These are phyloP conservation scores for Spodoptera littoralis DNA, from an alignment of 2,888 invertebrate genomes.

Conservation along the genomic window DNA sequence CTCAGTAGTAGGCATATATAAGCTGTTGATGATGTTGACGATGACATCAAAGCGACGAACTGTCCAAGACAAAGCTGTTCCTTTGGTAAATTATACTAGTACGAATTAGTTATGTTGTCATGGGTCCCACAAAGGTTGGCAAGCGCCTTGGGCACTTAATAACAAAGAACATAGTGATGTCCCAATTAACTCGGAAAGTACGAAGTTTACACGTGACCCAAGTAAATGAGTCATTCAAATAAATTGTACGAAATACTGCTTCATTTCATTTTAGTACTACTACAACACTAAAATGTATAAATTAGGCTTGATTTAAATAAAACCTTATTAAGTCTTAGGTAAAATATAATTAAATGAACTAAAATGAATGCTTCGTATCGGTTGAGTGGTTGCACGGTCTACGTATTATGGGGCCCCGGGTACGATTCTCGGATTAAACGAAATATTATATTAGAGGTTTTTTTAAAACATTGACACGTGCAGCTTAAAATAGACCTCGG, in stretches of 20 bases:
- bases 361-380: too few relatives aligned
- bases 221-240: conserved; percentile 54
- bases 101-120: conserved; percentile 42
- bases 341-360: too few relatives aligned
- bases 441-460: too few relatives aligned
- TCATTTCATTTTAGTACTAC: conserved; percentile 26
- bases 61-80: conserved; percentile 18
- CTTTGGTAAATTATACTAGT: conserved; percentile 38
- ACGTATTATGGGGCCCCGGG: too few relatives aligned
- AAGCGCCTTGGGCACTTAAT: conserved; percentile 62
- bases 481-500: too few relatives aligned
- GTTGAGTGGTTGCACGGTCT: too few relatives aligned
- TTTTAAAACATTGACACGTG: too few relatives aligned
- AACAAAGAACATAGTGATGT: conserved; percentile 54
- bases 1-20: too few relatives aligned
- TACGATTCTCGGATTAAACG: too few relatives aligned
- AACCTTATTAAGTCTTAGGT: too few relatives aligned
- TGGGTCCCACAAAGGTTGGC: conserved; percentile 55
- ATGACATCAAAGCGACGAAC: conserved; percentile 17
- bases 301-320: background rate
- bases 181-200: conserved; percentile 53
- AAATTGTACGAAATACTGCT: conserved; percentile 33
- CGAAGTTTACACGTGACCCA: conserved; percentile 48
- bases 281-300: conserved; percentile 42
- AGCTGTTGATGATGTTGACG: background rate